Evolutionary conservation across 2,888 invertebrate species (phyloP), one percentile per base, ranked within the genome.

Genomic region (Dryococelus australis): DNA sequence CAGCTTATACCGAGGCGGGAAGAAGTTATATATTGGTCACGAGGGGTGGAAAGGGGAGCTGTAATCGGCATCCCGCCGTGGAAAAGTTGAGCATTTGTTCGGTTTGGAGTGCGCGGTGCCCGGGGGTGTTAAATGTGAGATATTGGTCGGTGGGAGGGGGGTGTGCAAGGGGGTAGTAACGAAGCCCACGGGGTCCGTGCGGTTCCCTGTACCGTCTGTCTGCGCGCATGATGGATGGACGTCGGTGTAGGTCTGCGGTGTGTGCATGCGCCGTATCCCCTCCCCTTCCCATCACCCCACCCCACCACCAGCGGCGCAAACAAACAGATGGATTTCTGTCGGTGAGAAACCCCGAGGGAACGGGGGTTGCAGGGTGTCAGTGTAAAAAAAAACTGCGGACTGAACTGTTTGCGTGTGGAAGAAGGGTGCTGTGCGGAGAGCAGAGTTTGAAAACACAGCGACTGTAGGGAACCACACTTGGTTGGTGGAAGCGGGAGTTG

Each of bases 251-350:
- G 47, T 47, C 65, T 65, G 24, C 16, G 65, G 24, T 20, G 65
- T 24, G 65, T 24, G 24, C 65, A 65, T 65, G n/a, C 65, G 65
- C 65, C 2, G 2, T 20, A 3, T 8, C 65, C 65, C 24, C 65
- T 65, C n/a, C 51, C 51, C n/a, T 65, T 65, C 24, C 65, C 16
- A 65, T 24, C 65, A 8, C 24, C 4, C 65, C 65, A 8, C 16
- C 8, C 5, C 16, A 5, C 47, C 1, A 1, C 47, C 16, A 10
- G 8, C 8, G 47, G 65, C 65, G 65, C 65, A n/a, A 65, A 65
- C 65, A 65, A 65, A 65, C 65, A 65, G 65, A 65, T 65, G 65
- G 65, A 65, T 65, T 65, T 65, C 65, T 65, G 65, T 65, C n/a
- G 13, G 65, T 65, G 65, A 24, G 65, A 65, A 65, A 10, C 10